Evolutionary conservation across 2,888 invertebrate genomes (phyloP).

Genomic region (Stenotaenia linearis): DNA sequence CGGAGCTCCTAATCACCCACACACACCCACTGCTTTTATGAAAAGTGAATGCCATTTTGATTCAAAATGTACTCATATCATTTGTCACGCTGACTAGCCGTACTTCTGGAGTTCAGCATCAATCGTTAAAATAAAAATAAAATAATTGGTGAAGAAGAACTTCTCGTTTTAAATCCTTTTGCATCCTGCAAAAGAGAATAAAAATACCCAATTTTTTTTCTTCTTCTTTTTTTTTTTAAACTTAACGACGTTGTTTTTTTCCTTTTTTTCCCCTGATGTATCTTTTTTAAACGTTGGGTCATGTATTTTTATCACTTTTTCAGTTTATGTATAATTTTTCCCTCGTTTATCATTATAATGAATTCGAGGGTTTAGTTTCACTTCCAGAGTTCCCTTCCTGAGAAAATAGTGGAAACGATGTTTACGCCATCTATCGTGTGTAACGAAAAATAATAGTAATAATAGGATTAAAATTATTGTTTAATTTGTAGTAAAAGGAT

Average conservation of each 20-base stretch:
- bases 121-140: background rate
- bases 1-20: background rate
- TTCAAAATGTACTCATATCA: background rate
- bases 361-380: background rate
- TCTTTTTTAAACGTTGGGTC: background rate
- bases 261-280: background rate
- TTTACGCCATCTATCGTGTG: background rate
- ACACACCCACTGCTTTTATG: background rate
- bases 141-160: background rate
- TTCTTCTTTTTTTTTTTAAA: background rate
- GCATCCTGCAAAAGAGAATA: too few species aligned
- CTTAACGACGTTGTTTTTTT: too few species aligned
- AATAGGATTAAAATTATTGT: background rate
- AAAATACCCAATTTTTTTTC: too few species aligned
- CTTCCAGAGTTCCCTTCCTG: background rate
- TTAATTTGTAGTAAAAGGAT: background rate
- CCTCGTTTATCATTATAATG: conserved; percentile 1
- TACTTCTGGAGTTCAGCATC: background rate
- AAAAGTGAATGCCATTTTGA: background rate
- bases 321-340: background rate
- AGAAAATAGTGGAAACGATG: background rate
- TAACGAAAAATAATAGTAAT: background rate
- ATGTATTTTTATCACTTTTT: background rate
- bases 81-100: background rate
- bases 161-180: too few species aligned